Base-by-base conservation (phyloP, 2,888 invertebrate species). In the Heliconius hortense region DNA sequence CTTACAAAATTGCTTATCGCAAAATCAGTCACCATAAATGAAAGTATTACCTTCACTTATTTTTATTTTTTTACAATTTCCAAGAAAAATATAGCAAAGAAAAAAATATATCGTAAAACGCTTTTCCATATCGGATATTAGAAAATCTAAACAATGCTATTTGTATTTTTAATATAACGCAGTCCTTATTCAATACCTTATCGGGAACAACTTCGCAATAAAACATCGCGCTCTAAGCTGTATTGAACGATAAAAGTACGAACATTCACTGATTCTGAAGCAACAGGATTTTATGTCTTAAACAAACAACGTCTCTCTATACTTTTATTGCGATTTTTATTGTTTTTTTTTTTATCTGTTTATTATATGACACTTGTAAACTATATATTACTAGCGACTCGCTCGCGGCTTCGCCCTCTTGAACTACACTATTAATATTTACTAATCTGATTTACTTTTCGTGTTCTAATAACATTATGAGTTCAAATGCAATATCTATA, bases 231-330 rank as follows among this genome's bases (percentile, higher is more conserved):
- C 31, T 69, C 11, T 35, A 71, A 71, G 43, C 71, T 71, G 35
- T 71, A 43, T 71, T 60, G 39, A 69, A 56, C 31, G 69, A 71
- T 62, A 71, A 60, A 71, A 62, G 39, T 71, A 39, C 71, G 15
- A 62, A 71, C 39, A 71, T 26, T 71, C 71, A 71, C 26, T 43
- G 71, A 71, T 60, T 39, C 43, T 60, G 60, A 71, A 71, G 26
- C 24, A 71, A 71, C n/a, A 56, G 31, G 69, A 69, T 56, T 69
- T 69, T 56, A 68, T 60, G 21, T 71, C 60, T 43, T 39, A 60
- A 59, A 71, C 59, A 71, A 35, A 59, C 18, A 39, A 43, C 39
- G 7, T 26, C 11, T 26, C 59, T 59, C 24, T n/a, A 59, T 26
- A 60, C 35, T 69, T 43, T 68, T 31, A 15, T 56, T 28, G 10